Conservation (phyloP, 2,113 vertebrate genomes). For the Arenaria interpres region DNA sequence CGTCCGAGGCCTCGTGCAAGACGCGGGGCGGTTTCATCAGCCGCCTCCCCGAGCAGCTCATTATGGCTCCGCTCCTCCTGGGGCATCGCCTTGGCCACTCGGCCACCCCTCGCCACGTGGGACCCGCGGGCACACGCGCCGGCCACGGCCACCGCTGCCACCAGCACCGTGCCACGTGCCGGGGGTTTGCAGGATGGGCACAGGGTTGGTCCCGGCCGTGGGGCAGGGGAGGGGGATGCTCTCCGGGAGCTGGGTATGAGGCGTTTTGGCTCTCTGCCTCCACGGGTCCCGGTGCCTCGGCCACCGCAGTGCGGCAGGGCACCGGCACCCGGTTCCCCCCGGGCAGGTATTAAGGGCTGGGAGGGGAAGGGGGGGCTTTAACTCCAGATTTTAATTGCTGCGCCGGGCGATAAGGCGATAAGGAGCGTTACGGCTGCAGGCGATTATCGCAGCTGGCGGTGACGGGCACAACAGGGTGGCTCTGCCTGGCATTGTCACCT, state of each 20-base stretch:
- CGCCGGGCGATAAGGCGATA: rapidly evolving
- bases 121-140: rapidly evolving
- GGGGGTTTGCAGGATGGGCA: rapidly evolving
- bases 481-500: neutral
- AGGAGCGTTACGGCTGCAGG: neutral
- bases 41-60: slow-evolving; percentile 56
- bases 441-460: rapidly evolving
- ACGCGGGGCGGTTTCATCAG: slow-evolving; percentile 50
- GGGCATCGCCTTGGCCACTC: neutral
- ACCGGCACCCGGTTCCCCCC: rapidly evolving
- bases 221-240: neutral
- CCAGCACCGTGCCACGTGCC: rapidly evolving
- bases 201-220: rapidly evolving
- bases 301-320: neutral
- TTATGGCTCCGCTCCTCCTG: neutral
- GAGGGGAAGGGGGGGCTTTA: neutral
- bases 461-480: rapidly evolving
- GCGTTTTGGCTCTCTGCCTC: rapidly evolving
- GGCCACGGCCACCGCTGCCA: neutral
- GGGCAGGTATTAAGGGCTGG: neutral
- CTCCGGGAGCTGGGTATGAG: rapidly evolving
- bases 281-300: rapidly evolving
- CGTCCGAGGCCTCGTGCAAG: slow-evolving; percentile 3
- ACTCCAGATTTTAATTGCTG: neutral
- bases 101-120: neutral